Percentiles rank a stretch among this genome's conserved stretches.
Conservation (phyloP, 2,888 invertebrate genomes). For the Pecten maximus region DNA sequence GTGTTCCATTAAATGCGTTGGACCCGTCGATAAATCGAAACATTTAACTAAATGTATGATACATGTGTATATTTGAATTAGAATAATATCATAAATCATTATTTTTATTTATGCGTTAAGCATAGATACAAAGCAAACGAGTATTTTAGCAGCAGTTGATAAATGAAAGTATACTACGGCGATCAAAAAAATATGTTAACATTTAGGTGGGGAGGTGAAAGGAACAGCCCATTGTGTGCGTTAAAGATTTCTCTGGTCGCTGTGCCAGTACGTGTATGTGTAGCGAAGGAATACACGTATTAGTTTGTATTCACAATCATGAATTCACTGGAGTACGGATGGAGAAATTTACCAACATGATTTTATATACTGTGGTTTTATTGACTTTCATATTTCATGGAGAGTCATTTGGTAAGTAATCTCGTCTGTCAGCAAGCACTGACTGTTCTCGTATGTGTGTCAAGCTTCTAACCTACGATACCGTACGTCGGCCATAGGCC, state of each 20-base stretch:
- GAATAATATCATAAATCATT: background rate
- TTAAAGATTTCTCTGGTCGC: constrained; percentile 14
- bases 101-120: background rate
- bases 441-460: background rate
- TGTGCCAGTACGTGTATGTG: constrained; percentile 23
- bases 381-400: constrained; percentile 26
- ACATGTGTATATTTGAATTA: background rate
- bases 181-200: constrained; percentile 17
- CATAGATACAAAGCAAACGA: background rate
- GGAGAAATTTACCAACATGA: constrained; percentile 29
- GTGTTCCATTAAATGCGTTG: constrained; percentile 22
- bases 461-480: background rate
- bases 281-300: constrained; percentile 1
- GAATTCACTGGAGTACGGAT: constrained; percentile 17
- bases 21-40: background rate
- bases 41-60: background rate
- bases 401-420: background rate
- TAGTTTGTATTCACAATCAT: constrained; percentile 24
- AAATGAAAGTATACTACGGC: background rate
- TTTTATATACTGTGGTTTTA: constrained; percentile 12
- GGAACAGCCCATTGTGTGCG: constrained; percentile 27
- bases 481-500: constrained; percentile 12
- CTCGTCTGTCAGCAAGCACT: background rate
- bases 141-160: background rate
- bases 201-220: constrained; percentile 21